phyloP scores from a whole-genome alignment of 2,113 vertebrate genomes.

The Hiodon alosoides region DNA sequence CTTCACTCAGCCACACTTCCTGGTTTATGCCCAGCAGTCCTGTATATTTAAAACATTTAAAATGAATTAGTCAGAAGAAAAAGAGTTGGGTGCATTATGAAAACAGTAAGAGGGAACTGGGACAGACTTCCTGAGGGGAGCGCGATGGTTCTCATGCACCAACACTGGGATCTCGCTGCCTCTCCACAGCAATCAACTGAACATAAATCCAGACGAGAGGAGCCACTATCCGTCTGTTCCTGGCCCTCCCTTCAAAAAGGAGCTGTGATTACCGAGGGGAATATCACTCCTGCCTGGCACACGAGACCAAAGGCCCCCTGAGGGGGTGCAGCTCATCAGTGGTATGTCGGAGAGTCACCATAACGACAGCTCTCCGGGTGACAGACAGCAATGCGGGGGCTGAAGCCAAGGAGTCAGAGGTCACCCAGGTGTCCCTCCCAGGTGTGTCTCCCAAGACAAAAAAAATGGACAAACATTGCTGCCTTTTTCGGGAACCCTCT shows the following conservation, averaged over 20 bases:
- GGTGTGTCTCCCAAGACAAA: constrained; percentile 14
- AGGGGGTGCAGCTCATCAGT: constrained; percentile 44
- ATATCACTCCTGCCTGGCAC: constrained; percentile 49
- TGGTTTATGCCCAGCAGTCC: background rate
- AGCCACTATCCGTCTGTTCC: background rate
- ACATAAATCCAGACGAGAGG: constrained; percentile 6
- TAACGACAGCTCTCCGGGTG: constrained; percentile 48
- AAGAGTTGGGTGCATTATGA: background rate
- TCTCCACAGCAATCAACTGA: background rate
- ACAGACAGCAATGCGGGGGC: constrained; percentile 52
- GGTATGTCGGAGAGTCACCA: constrained; percentile 48
- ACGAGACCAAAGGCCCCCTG: background rate
- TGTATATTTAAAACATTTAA: background rate
- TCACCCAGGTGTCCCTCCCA: constrained; percentile 55
- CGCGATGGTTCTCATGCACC: background rate
- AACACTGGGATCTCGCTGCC: background rate
- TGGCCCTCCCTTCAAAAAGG: background rate
- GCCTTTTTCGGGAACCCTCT: constrained; percentile 23
- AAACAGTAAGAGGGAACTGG: background rate
- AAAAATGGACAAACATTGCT: constrained; percentile 32
- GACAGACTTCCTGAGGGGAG: background rate
- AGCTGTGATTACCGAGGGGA: constrained; percentile 50
- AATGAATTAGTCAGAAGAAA: background rate
- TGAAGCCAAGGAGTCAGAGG: constrained; percentile 50
- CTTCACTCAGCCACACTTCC: background rate